Percentiles rank a stretch among this genome's conserved stretches.
These are phyloP conservation scores for Acanthosepion esculentum DNA, from an alignment of 2,888 invertebrate genomes.

Conservation along the genomic window DNA sequence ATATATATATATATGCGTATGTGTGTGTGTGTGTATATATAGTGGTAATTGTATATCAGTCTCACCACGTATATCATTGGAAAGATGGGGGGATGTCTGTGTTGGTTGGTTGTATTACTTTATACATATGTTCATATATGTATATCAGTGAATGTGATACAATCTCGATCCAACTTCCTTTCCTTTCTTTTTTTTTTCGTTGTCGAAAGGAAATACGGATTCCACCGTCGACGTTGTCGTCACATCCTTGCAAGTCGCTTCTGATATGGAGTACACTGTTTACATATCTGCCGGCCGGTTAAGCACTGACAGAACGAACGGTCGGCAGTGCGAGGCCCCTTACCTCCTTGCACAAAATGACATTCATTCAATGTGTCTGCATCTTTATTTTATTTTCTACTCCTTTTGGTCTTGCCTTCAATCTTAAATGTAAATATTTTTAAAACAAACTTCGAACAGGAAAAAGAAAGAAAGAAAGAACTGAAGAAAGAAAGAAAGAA, in stretches of 20 bases:
- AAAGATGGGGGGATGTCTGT: background rate
- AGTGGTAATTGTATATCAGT: background rate
- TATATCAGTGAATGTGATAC: background rate
- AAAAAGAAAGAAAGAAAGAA: background rate
- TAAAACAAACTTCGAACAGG: constrained; percentile 1
- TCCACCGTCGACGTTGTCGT: constrained; percentile 2
- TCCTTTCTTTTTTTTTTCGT: background rate
- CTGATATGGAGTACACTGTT: background rate
- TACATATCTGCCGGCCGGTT: constrained; percentile 33
- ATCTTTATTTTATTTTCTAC: background rate
- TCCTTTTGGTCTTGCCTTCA: background rate
- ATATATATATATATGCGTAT: background rate
- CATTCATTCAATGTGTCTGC: background rate
- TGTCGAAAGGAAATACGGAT: constrained; percentile 20
- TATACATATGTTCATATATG: background rate
- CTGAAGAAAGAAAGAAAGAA: too few relatives aligned
- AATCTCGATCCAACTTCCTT: background rate
- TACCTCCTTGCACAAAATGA: constrained; percentile 5
- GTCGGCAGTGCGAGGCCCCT: background rate
- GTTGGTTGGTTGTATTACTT: background rate
- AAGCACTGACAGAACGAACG: constrained; percentile 20
- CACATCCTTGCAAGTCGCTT: background rate
- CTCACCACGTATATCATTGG: background rate
- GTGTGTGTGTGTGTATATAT: background rate
- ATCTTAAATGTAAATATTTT: constrained; percentile 33